phyloP scores from a whole-genome alignment of 2,888 invertebrate genomes.

The Theretra japonica region DNA sequence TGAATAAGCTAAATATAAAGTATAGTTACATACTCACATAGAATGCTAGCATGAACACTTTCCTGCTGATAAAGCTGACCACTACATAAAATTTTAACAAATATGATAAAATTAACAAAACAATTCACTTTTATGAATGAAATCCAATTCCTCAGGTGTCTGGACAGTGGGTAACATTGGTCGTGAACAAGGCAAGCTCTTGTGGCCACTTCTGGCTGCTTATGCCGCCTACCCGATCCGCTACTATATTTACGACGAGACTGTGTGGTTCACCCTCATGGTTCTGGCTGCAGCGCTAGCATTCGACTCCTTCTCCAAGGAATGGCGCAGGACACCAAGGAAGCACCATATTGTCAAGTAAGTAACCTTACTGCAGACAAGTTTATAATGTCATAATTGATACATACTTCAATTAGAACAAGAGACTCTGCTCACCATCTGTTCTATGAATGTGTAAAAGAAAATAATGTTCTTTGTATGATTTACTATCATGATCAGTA shows the following conservation, averaged over 20 bases:
- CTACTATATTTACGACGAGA: conserved; percentile 90
- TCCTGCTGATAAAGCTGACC: too few species aligned
- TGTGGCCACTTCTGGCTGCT: conserved; percentile 88
- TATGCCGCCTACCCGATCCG: conserved; percentile 87
- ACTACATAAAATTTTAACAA: too few species aligned
- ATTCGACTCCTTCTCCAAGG: conserved; percentile 91
- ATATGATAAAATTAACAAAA: neutral
- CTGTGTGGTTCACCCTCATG: conserved; percentile 88
- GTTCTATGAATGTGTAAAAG: too few species aligned
- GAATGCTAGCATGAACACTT: too few species aligned
- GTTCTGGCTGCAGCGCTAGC: conserved; percentile 87
- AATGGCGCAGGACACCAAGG: conserved; percentile 89
- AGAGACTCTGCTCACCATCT: too few species aligned
- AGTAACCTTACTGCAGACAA: conserved; percentile 36
- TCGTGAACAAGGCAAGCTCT: conserved; percentile 89
- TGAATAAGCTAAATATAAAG: too few species aligned
- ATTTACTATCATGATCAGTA: too few species aligned
- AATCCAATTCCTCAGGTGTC: conserved; percentile 86
- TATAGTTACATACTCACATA: too few species aligned
- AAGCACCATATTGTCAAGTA: conserved; percentile 63
- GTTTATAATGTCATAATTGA: neutral
- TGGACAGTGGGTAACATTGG: conserved; percentile 97
- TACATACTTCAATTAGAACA: neutral
- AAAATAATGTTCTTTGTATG: too few species aligned
- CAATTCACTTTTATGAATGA: neutral